Evolutionary conservation across 2,888 invertebrate species (phyloP), one percentile per base, ranked within the genome.

Genomic region (Caenorhabditis japonica): DNA sequence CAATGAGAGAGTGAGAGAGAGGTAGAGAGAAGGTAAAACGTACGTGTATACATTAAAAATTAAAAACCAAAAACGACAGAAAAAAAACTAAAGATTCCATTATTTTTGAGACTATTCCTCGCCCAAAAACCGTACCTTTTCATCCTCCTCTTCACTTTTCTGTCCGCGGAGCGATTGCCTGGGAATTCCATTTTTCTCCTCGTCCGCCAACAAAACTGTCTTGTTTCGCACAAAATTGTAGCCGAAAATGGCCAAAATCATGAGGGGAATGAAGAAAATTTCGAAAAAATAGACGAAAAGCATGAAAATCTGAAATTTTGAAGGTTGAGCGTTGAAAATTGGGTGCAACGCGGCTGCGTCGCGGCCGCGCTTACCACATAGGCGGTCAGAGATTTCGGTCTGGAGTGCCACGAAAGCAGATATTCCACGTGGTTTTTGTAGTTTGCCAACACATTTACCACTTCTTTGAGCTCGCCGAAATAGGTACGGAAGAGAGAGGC

Each of bases 331-430:
- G n/a, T 38, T 17, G n/a, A 2, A 30, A 27, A 25, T 25, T 21
- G 25, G n/a, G 23, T 58, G 15, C 46, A 38, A 25, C 30, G 15
- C 19, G 17, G 13, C 34, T 38, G 17, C 21, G n/a, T 25, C 1
- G 19, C 13, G 8, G 41, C 8, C 4, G n/a, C n/a, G n/a, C 77
- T 53, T 46, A 85, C 85, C 21, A 79, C 30, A 52, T 97, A 91
- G 0, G 95, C 94, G 41, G 93, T 89, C 81, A 93, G 91, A 79
- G 94, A 95, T 79, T 94, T 91, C 38, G 93, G 88, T 58, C 93
- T 93, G 4, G 93, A 95, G 87, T 97, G 95, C 97, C 97, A 99
- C 89, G 95, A 94, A 88, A 96, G 95, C 88, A 95, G 96, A 88
- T 94, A 94, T 90, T 95, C 94, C 80, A 97, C 91, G 88, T 94